Conservation (phyloP, 2,888 invertebrate species). For the Agonopterix subpropinquella region DNA sequence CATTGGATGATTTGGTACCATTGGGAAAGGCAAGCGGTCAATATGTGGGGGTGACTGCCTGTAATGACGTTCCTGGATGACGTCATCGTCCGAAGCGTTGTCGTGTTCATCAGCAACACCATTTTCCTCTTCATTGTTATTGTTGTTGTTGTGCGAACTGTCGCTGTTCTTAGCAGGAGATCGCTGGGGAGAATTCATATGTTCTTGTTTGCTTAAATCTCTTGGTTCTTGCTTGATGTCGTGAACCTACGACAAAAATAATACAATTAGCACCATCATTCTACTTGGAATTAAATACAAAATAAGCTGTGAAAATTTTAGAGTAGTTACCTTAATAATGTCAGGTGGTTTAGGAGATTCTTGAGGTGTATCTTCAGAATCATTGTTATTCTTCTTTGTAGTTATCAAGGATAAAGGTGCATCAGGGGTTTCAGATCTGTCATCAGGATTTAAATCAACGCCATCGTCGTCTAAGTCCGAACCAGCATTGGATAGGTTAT, state of each 20-base stretch:
- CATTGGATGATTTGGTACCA: conserved; percentile 89
- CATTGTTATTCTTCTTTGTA: conserved; percentile 69
- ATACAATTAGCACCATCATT: not conserved
- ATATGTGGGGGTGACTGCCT: conserved; percentile 56
- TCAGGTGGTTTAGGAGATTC: conserved; percentile 72
- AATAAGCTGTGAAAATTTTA: not conserved
- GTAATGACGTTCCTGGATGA: conserved; percentile 59
- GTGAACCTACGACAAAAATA: conserved; percentile 52
- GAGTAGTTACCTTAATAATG: conserved; percentile 59
- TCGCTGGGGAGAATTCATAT: conserved; percentile 59
- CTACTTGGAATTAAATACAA: not conserved
- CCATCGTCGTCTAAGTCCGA: conserved; percentile 83
- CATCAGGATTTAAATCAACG: conserved; percentile 66
- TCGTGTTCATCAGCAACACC: conserved; percentile 70
- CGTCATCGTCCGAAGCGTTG: conserved; percentile 67
- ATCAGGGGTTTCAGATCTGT: conserved; percentile 79
- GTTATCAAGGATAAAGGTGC: conserved; percentile 83
- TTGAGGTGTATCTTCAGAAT: conserved; percentile 63
- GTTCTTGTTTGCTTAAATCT: conserved; percentile 60
- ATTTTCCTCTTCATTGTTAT: conserved; percentile 66
- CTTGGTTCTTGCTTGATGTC: conserved; percentile 74
- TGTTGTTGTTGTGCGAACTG: conserved; percentile 66
- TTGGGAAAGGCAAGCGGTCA: conserved; percentile 80
- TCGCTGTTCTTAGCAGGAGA: conserved; percentile 75
- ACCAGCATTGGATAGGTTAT: conserved; percentile 78